These are phyloP conservation scores for Aurelia sp. DNA, from an alignment of 30 jellyfish, hydroid and myxozoan species.

Conservation along the genomic window DNA sequence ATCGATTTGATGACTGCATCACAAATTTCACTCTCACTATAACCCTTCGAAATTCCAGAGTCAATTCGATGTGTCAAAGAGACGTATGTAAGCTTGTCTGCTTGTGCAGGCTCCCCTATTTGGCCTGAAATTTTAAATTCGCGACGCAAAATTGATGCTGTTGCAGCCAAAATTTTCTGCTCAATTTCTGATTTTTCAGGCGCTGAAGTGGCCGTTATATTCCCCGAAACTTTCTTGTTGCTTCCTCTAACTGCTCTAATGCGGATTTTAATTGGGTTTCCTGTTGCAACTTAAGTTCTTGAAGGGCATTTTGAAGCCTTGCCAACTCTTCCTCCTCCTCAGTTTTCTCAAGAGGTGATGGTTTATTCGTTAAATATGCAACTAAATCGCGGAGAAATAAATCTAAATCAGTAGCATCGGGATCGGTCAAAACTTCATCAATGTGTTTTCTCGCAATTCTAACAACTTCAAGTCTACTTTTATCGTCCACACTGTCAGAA, in stretches of 20 bases:
- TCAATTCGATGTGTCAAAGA: background rate
- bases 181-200: background rate
- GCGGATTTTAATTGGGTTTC: too few relatives aligned
- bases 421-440: background rate
- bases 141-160: background rate
- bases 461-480: background rate
- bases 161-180: background rate
- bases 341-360: background rate
- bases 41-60: background rate
- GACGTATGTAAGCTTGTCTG: background rate
- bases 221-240: background rate
- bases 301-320: too few relatives aligned
- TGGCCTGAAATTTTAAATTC: constrained; percentile 7
- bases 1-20: constrained; percentile 14
- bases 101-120: background rate
- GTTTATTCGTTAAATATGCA: background rate
- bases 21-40: background rate
- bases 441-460: background rate
- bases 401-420: background rate
- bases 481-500: background rate
- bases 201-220: background rate
- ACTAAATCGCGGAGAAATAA: background rate
- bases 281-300: too few relatives aligned
- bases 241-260: background rate
- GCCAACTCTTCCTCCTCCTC: background rate